phyloP scores from a whole-genome alignment of 2,113 vertebrate species.

The Raphicerus campestris region DNA sequence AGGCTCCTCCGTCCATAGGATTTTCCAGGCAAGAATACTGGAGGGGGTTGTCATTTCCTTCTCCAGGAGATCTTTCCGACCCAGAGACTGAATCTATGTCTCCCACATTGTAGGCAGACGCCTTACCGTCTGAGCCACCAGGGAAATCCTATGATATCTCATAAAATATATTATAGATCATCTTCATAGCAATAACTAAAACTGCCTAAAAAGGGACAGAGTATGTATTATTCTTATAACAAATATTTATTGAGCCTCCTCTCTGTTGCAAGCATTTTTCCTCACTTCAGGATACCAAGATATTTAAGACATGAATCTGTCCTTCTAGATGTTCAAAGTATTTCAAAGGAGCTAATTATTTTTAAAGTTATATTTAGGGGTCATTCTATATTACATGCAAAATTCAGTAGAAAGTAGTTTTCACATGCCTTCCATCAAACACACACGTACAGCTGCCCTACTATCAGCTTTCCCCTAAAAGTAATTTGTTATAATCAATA shows the following conservation, averaged over 20 bases:
- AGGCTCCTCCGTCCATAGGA: no score
- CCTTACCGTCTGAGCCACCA: no score
- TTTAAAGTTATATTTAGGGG: neutral
- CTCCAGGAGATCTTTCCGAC: no score
- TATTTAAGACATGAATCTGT: neutral
- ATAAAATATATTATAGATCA: neutral
- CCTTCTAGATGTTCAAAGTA: neutral
- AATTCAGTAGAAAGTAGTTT: neutral
- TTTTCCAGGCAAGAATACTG: no score
- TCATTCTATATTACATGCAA: neutral
- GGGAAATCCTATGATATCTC: neutral
- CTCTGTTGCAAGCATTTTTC: neutral
- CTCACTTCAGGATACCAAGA: neutral
- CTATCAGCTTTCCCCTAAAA: neutral
- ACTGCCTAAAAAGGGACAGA: neutral
- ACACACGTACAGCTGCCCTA: neutral
- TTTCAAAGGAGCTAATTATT: neutral
- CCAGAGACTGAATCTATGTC: no score
- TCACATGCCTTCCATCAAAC: neutral
- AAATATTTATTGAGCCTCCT: neutral
- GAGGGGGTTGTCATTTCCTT: no score
- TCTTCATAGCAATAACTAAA: neutral
- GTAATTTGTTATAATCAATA: neutral
- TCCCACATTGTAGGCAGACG: no score
- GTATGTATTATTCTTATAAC: neutral